Conservation (phyloP, 2,797 vertebrate genomes). For the Carapus acus region DNA sequence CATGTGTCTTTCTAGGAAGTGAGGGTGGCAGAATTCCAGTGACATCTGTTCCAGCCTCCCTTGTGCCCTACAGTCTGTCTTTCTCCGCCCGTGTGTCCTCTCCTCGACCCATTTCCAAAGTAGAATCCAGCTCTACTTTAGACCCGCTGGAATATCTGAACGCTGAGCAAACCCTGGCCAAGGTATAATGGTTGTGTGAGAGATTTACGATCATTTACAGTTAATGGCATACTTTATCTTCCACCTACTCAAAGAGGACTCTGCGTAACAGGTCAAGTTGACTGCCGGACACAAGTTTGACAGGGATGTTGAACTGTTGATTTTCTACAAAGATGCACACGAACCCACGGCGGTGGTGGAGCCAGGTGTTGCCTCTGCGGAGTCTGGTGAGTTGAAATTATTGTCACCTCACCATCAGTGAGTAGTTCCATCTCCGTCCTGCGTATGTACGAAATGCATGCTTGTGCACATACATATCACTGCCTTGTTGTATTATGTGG, state of each 20-base stretch:
- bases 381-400: constrained; percentile 58
- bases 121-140: constrained; percentile 75
- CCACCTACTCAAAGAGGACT: not conserved
- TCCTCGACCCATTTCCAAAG: constrained; percentile 66
- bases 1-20: constrained; percentile 44
- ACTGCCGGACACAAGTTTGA: constrained; percentile 77
- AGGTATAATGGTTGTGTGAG: constrained; percentile 48
- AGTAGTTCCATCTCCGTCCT: not conserved
- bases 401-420: too few species aligned
- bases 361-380: constrained; percentile 52
- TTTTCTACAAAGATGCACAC: constrained; percentile 76
- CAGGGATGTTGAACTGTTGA: constrained; percentile 75
- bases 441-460: not conserved
- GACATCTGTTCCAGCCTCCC: constrained; percentile 53
- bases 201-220: not conserved
- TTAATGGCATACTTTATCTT: not conserved
- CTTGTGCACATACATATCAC: not conserved
- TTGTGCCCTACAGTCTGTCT: constrained; percentile 73
- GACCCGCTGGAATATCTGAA: constrained; percentile 67
- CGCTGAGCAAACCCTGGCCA: constrained; percentile 68
- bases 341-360: constrained; percentile 76
- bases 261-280: constrained; percentile 68
- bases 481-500: constrained; percentile 4
- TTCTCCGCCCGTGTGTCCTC: constrained; percentile 68
- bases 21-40: constrained; percentile 40